Conservation (phyloP, 53 echinoderm and acorn worm species). For the Apostichopus leukothele region DNA sequence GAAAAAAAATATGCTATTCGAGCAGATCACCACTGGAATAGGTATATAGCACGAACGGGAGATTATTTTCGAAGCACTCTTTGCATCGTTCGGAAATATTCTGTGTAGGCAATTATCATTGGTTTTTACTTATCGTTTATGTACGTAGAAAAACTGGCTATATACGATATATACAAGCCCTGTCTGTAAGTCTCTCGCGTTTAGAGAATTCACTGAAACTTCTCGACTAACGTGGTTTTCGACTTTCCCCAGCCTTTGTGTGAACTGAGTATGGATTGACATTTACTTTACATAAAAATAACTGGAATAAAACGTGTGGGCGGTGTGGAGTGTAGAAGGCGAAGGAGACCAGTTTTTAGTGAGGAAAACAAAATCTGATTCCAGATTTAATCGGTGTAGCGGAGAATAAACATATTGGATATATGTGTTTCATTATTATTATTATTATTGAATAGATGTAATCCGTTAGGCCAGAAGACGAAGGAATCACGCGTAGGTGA, state of each 20-base stretch:
- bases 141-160: no score
- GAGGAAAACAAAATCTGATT: neutral
- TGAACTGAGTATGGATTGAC: slow-evolving; percentile 35
- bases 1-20: slow-evolving; percentile 3
- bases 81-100: neutral
- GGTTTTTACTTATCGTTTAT: no score
- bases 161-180: no score
- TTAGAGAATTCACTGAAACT: no score
- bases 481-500: neutral
- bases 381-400: neutral
- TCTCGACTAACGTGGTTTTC: slow-evolving; percentile 11
- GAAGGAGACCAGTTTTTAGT: neutral
- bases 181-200: no score
- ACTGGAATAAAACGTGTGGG: slow-evolving; percentile 21
- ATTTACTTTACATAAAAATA: slow-evolving; percentile 17
- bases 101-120: no score
- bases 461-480: neutral
- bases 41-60: neutral
- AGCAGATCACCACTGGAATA: neutral
- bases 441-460: neutral
- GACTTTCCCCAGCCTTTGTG: slow-evolving; percentile 3
- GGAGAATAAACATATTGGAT: neutral
- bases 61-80: neutral
- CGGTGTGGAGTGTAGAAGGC: neutral
- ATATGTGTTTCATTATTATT: neutral